phyloP scores from a whole-genome alignment of 2,113 vertebrate genomes.

The Microcebus tavaratra region DNA sequence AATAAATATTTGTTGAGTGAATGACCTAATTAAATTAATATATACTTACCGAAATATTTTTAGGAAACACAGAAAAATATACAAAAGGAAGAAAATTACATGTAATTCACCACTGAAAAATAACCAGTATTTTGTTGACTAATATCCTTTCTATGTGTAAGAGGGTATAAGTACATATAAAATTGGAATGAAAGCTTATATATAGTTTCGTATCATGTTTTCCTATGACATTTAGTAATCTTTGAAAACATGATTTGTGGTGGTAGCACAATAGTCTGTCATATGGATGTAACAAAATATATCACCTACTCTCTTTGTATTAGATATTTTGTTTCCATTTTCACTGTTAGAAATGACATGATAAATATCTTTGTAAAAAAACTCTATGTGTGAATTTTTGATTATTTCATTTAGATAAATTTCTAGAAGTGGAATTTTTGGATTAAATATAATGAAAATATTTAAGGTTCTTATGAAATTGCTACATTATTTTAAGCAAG shows the following conservation, averaged over 20 bases:
- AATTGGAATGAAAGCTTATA: not conserved
- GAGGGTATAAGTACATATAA: not conserved
- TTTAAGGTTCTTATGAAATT: not conserved
- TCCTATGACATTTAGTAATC: slow-evolving; percentile 1
- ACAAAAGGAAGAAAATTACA: slow-evolving; percentile 18
- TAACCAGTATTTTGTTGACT: not conserved
- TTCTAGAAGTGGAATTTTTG: slow-evolving; percentile 16
- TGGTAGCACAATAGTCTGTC: not conserved
- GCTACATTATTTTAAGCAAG: slow-evolving; percentile 15
- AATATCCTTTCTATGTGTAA: not conserved
- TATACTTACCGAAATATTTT: not conserved
- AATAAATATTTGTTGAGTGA: slow-evolving; percentile 20
- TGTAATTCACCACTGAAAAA: slow-evolving; percentile 1
- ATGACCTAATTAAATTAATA: slow-evolving; percentile 20
- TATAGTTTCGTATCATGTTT: not conserved
- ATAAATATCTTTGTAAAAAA: not conserved
- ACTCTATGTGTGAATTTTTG: not conserved
- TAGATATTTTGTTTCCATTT: slow-evolving; percentile 30
- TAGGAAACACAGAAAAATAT: not conserved
- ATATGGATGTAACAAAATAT: not conserved
- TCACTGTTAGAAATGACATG: not conserved
- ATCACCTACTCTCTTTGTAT: not conserved
- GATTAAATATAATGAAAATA: slow-evolving; percentile 37
- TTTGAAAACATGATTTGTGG: not conserved
- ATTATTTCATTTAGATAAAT: slow-evolving; percentile 55